A percentile compares a stretch with the other conserved stretches of the same genome.
Conservation (phyloP, 2,888 invertebrate species). For the Desoria tigrina region DNA sequence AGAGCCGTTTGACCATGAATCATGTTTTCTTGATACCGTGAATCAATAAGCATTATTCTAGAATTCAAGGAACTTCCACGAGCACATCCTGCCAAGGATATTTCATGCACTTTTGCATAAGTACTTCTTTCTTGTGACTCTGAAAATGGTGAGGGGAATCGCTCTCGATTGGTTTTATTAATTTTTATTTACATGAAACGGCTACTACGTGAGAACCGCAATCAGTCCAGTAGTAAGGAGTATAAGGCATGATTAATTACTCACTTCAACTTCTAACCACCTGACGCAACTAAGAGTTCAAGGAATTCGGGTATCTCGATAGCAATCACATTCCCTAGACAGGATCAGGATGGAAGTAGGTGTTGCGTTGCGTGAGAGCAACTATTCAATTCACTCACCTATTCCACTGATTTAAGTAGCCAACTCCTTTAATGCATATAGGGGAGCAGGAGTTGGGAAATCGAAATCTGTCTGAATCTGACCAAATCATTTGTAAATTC, state of each 20-base stretch:
- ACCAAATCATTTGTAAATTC: not conserved
- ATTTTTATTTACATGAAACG: not conserved
- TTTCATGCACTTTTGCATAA: too few relatives aligned
- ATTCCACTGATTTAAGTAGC: not conserved
- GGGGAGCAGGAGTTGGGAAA: not conserved
- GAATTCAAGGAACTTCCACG: too few relatives aligned
- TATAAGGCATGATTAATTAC: not conserved
- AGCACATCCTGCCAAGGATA: too few relatives aligned
- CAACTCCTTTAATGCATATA: too few relatives aligned
- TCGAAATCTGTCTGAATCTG: not conserved
- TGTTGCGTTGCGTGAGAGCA: not conserved
- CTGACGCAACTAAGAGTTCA: not conserved
- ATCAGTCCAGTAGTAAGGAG: not conserved
- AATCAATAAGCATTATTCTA: too few relatives aligned
- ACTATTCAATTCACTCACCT: constrained; percentile 1
- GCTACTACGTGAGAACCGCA: not conserved
- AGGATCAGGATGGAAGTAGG: too few relatives aligned
- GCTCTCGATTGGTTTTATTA: too few relatives aligned
- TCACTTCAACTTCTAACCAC: not conserved
- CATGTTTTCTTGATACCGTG: too few relatives aligned
- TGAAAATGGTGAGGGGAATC: too few relatives aligned
- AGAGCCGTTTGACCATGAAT: too few relatives aligned
- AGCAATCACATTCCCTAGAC: not conserved
- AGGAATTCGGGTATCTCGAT: constrained; percentile 8
- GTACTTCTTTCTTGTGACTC: too few relatives aligned